These are phyloP conservation scores for Chrysomallon squamiferum DNA, from an alignment of 1,140 invertebrate genomes.

Conservation along the genomic window DNA sequence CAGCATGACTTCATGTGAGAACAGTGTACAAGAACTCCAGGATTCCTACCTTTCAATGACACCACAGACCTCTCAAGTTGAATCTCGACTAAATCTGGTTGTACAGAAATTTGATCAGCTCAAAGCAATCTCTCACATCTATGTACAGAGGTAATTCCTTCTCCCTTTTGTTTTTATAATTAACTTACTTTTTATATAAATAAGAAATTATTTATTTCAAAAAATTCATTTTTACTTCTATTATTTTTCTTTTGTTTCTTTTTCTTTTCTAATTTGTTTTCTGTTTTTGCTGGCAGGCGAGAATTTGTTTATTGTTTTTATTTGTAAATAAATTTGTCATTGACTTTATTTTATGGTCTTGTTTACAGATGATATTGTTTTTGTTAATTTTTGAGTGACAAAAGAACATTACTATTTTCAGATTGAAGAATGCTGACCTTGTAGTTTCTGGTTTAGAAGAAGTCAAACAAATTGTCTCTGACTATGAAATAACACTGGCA, in stretches of 20 bases:
- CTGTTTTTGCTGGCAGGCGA: no score
- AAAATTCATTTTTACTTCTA: no score
- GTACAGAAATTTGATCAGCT: conserved; percentile 91
- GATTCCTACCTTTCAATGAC: conserved; percentile 82
- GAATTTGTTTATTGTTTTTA: no score
- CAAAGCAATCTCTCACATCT: conserved; percentile 84
- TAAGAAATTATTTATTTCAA: no score
- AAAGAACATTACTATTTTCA: no score
- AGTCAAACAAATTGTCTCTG: conserved; percentile 84
- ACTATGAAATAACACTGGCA: conserved; percentile 89
- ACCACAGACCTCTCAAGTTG: conserved; percentile 80
- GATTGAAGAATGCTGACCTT: conserved; percentile 88
- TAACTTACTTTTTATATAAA: neutral
- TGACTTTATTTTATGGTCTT: no score
- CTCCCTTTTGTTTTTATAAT: neutral
- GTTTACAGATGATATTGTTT: no score
- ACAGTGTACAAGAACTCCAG: conserved; percentile 83
- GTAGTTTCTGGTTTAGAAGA: conserved; percentile 89
- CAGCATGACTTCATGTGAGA: conserved; percentile 70
- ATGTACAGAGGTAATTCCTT: conserved; percentile 81
- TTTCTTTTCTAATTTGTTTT: no score
- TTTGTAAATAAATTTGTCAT: no score
- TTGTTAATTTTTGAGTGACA: no score
- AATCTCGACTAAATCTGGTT: conserved; percentile 86
- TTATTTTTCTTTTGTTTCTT: no score